phyloP scores from a whole-genome alignment of 2,113 vertebrate genomes.

The Tympanuchus pallidicinctus region DNA sequence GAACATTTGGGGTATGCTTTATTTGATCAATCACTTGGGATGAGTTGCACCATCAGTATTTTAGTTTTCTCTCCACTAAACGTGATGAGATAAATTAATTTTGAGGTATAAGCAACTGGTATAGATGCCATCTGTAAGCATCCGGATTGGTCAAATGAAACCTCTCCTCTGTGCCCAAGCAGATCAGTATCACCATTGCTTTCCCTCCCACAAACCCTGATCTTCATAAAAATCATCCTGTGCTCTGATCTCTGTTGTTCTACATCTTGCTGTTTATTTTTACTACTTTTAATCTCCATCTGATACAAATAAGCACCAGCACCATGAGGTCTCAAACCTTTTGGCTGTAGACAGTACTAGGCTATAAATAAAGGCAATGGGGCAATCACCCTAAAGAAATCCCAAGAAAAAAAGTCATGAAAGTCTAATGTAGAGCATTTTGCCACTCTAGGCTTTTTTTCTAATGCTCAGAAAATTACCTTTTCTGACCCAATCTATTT shows the following conservation, averaged over 20 bases:
- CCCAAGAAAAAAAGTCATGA: neutral
- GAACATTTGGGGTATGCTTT: neutral
- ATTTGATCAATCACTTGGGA: neutral
- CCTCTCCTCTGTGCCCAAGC: neutral
- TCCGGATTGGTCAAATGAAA: neutral
- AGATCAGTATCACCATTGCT: neutral
- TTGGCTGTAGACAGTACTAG: neutral
- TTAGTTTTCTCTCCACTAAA: neutral
- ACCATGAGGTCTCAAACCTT: neutral
- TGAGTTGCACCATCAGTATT: fast-evolving
- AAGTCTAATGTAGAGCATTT: neutral
- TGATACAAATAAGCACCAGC: neutral
- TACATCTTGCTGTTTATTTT: neutral
- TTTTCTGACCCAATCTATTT: neutral
- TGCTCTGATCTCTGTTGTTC: neutral
- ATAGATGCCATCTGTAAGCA: neutral
- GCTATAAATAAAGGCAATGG: neutral
- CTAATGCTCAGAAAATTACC: neutral
- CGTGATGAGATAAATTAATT: neutral
- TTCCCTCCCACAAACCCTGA: neutral
- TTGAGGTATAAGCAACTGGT: neutral
- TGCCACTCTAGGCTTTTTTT: neutral
- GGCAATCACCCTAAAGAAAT: neutral
- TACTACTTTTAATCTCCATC: neutral
- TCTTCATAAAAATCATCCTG: neutral